Evolutionary conservation across 30 jellyfish, hydroid and myxozoan species (phyloP).

Genomic region (Aurelia sp.): DNA sequence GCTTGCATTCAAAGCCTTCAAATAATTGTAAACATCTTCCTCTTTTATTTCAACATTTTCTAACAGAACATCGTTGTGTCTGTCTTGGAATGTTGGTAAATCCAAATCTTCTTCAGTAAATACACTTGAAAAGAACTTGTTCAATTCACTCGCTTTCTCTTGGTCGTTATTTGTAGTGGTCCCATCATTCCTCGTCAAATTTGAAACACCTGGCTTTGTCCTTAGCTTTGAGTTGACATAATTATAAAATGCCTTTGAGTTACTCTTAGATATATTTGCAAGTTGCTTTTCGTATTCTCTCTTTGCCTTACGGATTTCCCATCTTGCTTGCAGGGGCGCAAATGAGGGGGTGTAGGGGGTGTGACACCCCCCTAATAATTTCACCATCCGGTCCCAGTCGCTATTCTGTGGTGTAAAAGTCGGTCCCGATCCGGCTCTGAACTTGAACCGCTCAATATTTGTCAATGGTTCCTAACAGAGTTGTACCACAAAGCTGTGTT

Average conservation of each 20-base stretch:
- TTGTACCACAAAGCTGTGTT: too few relatives aligned
- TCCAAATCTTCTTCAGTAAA: constrained; percentile 26
- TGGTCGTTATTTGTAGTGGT: constrained; percentile 21
- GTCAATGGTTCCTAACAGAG: too few relatives aligned
- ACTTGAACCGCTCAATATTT: too few relatives aligned
- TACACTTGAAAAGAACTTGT: constrained; percentile 35
- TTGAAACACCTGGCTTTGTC: background rate
- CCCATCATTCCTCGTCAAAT: constrained; percentile 41
- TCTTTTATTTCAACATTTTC: constrained; percentile 40
- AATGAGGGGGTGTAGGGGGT: too few relatives aligned
- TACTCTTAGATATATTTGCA: constrained; percentile 8
- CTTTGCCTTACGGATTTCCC: constrained; percentile 4
- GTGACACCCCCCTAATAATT: too few relatives aligned
- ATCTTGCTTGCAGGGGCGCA: constrained; percentile 13
- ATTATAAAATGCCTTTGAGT: constrained; percentile 45
- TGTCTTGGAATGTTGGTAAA: constrained; percentile 17
- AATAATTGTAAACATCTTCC: background rate
- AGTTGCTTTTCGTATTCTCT: constrained; percentile 1
- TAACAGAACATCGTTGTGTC: constrained; percentile 38
- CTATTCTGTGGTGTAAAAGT: too few relatives aligned
- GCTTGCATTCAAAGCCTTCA: constrained; percentile 32
- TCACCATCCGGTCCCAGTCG: too few relatives aligned
- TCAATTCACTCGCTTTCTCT: constrained; percentile 43
- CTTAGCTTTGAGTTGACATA: constrained; percentile 58
- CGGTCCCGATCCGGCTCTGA: too few relatives aligned